A percentile compares a stretch with the other conserved stretches of the same genome.
phyloP scores from a whole-genome alignment of 2,113 vertebrate genomes.

The Chloroceryle aenea region DNA sequence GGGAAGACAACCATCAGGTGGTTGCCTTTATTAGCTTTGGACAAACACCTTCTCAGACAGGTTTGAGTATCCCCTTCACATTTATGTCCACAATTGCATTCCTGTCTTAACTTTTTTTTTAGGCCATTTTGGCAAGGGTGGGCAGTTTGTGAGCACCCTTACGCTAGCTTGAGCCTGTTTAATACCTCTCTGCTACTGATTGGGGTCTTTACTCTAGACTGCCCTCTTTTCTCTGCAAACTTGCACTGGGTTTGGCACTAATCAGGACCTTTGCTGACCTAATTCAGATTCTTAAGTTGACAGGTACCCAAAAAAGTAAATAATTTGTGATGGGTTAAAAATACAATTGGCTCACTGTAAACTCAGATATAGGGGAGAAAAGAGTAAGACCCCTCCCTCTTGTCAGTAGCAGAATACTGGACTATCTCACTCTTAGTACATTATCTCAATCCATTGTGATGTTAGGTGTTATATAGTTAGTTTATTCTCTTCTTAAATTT shows the following conservation, averaged over 20 bases:
- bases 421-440: not conserved
- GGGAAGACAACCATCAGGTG: not conserved
- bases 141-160: not conserved
- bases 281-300: not conserved
- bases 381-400: not conserved
- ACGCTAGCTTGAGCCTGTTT: not conserved
- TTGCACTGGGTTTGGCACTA: not conserved
- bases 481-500: not conserved
- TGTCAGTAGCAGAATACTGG: not conserved
- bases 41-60: not conserved
- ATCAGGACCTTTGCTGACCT: not conserved
- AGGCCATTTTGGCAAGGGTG: not conserved
- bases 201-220: not conserved
- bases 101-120: not conserved
- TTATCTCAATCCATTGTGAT: not conserved
- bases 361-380: not conserved
- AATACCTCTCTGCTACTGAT: not conserved
- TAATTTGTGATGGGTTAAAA: not conserved
- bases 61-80: not conserved
- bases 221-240: not conserved
- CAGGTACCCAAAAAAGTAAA: not conserved
- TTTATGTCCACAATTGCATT: accelerated
- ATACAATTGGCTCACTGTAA: not conserved
- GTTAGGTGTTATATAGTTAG: not conserved
- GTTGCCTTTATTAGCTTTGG: not conserved